These are phyloP conservation scores for Labia minor DNA, from an alignment of 2,888 invertebrate species.

Conservation along the genomic window DNA sequence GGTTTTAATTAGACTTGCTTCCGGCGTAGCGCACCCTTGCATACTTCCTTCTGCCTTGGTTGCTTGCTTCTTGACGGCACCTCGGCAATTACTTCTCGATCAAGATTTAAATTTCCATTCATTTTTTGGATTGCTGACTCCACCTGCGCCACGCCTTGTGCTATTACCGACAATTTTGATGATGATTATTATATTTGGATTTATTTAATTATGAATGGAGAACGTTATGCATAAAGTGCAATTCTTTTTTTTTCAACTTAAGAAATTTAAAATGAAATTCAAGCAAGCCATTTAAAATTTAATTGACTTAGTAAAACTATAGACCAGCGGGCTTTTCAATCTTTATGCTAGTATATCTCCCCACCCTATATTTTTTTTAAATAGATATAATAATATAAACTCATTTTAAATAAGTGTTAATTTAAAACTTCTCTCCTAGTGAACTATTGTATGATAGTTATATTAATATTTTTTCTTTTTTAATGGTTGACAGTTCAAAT, in stretches of 20 bases:
- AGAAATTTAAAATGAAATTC: no score
- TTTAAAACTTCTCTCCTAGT: no score
- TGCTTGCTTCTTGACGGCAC: constrained; percentile 13
- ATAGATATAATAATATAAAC: no score
- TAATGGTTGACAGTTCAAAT: no score
- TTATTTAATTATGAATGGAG: not conserved
- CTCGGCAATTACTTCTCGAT: constrained; percentile 9
- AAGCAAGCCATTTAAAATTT: not conserved
- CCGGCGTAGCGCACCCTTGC: not conserved
- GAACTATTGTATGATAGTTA: no score
- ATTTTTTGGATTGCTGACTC: constrained; percentile 13
- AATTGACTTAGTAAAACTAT: not conserved
- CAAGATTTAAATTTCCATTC: constrained; percentile 13
- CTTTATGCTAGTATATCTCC: no score
- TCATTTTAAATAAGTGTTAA: no score
- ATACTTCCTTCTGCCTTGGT: not conserved
- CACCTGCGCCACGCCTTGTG: constrained; percentile 13
- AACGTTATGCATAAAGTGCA: not conserved
- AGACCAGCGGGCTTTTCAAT: not conserved
- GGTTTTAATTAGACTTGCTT: constrained; percentile 5
- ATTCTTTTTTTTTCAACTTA: not conserved
- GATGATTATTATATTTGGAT: constrained; percentile 7
- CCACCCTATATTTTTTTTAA: no score
- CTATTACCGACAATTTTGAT: not conserved
- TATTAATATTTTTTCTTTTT: no score